Evolutionary conservation across 2,113 vertebrate genomes (phyloP), one percentile per base, ranked within the genome.

Genomic region (Anseranas semipalmata): DNA sequence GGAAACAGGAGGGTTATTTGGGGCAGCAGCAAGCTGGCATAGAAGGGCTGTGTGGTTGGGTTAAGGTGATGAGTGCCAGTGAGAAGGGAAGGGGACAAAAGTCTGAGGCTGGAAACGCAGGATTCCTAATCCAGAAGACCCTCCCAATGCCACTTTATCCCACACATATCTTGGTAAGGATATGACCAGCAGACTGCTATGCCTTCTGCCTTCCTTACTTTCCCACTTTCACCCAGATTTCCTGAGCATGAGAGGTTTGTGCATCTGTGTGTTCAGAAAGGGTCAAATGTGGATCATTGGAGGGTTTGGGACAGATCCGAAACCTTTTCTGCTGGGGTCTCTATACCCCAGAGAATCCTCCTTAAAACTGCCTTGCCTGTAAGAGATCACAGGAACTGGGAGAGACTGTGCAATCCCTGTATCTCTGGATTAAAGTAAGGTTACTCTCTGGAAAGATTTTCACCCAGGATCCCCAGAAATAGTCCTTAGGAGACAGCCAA

Each of bases 281-380:
- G 50, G 35, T 37, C 50, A 53, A 39, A 62, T 5, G 1, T 21
- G 50, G 68, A 1, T 33, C 24, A 62, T 28, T 24, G 60, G 41
- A 41, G n/a, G 21, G 18, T 45, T 10, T 76, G 28, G 55, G 63
- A 85, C 7, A 43, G 33, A 56, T 56, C 28, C 65, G 58, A 18
- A 86, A 12, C 8, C 9, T 90, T 86, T 84, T 60, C 10, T 53
- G 18, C 14, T 88, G 4, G 0, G 0, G 2, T 43, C 3, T 68
- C 20, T 70, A 33, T 15, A 9, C 2, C 30, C 8, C 25, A 60
- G 17, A 58, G 8, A 58, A 6, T 53, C 16, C 3, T 1, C 11
- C 39, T 93, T 60, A 88, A 83, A 66, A 7, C 50, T 71, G 37
- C 22, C 8, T 59, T 74, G 12, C 8, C 76, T 56, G 41, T 27